Conservation (phyloP, 2,113 vertebrate genomes). For the Neotragus moschatus region DNA sequence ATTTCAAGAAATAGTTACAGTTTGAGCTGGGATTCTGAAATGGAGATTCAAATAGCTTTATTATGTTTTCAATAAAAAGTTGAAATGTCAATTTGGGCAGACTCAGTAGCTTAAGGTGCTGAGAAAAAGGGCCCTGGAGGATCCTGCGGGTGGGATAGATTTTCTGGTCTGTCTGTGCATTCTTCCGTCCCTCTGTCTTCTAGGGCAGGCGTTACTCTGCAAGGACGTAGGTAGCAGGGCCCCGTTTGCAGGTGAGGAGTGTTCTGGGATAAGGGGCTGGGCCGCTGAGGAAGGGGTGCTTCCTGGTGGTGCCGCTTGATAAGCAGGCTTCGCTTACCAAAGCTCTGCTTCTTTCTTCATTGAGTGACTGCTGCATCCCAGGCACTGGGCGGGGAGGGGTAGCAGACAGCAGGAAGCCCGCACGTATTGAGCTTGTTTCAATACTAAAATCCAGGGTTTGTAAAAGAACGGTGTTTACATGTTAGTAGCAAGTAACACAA, state of each 20-base stretch:
- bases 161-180: background rate
- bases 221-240: background rate
- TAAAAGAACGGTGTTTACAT: background rate
- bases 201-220: background rate
- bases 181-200: background rate
- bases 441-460: background rate
- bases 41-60: background rate
- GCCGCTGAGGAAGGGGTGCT: background rate
- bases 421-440: background rate
- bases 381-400: accelerated
- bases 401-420: background rate
- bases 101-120: background rate
- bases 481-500: background rate
- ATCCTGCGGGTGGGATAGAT: background rate
- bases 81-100: background rate
- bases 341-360: background rate
- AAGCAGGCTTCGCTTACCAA: background rate
- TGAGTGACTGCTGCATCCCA: accelerated
- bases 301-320: background rate
- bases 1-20: background rate
- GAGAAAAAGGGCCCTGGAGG: background rate
- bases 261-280: background rate
- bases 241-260: background rate
- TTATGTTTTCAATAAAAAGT: slow-evolving; percentile 19
- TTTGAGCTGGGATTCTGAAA: slow-evolving; percentile 14